Evolutionary conservation across 1,140 invertebrate genomes (phyloP).

Genomic region (Mizuhopecten yessoensis): DNA sequence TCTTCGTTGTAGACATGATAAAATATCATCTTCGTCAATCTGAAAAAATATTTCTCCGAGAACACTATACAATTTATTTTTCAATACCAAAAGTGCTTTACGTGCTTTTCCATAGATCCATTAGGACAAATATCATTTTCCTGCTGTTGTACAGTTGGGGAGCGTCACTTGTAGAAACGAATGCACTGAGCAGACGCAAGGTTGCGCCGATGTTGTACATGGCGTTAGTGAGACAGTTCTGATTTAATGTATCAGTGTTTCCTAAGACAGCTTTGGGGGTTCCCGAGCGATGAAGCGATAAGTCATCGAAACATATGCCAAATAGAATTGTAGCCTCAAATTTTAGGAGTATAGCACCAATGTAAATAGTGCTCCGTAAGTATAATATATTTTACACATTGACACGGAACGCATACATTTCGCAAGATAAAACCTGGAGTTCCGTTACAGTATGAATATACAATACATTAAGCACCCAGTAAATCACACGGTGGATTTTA

Average conservation of each 20-base stretch:
- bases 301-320: background rate
- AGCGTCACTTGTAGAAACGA: background rate
- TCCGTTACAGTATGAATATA: constrained; percentile 23
- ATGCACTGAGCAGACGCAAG: constrained; percentile 4
- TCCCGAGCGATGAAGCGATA: background rate
- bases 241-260: background rate
- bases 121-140: background rate
- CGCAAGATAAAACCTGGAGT: background rate
- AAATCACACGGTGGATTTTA: constrained; percentile 20
- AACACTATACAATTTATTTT: background rate
- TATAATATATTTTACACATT: constrained; percentile 12
- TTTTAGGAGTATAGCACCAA: background rate
- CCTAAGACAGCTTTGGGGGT: background rate
- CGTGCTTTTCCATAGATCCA: background rate
- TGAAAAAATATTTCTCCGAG: background rate
- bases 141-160: background rate
- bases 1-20: no score
- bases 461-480: background rate
- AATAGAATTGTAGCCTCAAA: background rate
- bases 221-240: background rate
- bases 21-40: background rate
- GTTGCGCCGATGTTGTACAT: background rate
- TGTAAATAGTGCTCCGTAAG: background rate
- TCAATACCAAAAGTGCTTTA: background rate
- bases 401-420: constrained; percentile 11